Percentiles rank a stretch among this genome's conserved stretches.
phyloP scores from a whole-genome alignment of 2,797 vertebrate genomes.

The Argentina silus region DNA sequence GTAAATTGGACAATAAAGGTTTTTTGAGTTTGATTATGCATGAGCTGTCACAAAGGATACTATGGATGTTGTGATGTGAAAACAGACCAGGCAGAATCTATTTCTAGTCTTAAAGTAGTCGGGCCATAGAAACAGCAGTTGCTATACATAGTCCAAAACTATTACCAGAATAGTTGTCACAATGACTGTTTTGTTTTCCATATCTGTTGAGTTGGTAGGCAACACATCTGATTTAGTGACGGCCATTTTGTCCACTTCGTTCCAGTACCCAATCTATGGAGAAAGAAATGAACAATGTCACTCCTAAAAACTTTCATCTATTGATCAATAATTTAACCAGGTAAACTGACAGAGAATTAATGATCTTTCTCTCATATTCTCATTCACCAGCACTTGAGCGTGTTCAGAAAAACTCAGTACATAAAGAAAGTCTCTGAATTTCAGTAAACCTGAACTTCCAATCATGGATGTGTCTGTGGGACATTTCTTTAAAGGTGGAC shows the following conservation, averaged over 20 bases:
- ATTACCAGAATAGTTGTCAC: conserved; percentile 98
- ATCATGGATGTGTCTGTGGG: too few species aligned
- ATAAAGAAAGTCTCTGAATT: too few species aligned
- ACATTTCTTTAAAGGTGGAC: too few species aligned
- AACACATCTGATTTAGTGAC: conserved; percentile 93
- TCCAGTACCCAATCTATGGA: conserved; percentile 97
- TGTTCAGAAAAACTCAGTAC: too few species aligned
- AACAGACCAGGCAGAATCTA: not conserved
- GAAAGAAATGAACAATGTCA: conserved; percentile 20
- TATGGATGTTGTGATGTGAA: not conserved
- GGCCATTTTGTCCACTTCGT: conserved; percentile 98
- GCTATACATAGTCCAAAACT: not conserved
- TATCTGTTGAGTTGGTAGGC: conserved; percentile 91
- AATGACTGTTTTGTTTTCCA: conserved; percentile 98
- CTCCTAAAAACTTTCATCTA: not conserved
- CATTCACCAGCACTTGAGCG: too few species aligned
- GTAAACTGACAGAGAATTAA: too few species aligned
- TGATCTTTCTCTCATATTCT: too few species aligned
- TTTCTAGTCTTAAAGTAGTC: too few species aligned
- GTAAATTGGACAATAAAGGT: not conserved
- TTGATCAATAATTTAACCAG: too few species aligned
- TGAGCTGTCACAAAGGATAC: not conserved
- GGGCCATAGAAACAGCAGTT: not conserved
- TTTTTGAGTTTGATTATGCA: not conserved
- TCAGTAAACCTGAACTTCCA: too few species aligned